Conservation (phyloP, 2,113 vertebrate species). For the Grus americana region DNA sequence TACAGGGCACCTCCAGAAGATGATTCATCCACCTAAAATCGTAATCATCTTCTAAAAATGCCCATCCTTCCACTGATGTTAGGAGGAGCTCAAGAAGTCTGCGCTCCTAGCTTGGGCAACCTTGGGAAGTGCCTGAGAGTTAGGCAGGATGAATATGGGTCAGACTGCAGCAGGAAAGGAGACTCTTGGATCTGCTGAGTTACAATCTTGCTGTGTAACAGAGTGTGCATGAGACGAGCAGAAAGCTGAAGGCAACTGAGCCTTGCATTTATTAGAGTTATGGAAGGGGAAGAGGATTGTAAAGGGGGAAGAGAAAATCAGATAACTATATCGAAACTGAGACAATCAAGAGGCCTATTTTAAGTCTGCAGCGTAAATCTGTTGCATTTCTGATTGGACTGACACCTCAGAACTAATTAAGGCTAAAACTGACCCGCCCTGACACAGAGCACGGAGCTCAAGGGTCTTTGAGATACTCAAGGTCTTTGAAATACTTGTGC, state of each 20-base stretch:
- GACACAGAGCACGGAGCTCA: neutral
- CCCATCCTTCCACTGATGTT: neutral
- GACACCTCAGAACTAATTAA: neutral
- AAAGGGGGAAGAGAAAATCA: slow-evolving; percentile 57
- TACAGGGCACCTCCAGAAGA: neutral
- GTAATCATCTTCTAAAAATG: neutral
- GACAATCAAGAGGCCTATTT: neutral
- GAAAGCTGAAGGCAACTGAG: neutral
- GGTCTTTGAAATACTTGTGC: neutral
- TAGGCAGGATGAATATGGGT: neutral
- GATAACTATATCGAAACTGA: neutral
- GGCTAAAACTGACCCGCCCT: neutral
- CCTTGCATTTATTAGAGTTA: neutral
- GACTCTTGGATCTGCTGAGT: neutral
- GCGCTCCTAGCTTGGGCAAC: neutral
- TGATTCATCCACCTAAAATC: neutral
- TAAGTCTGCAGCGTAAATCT: neutral
- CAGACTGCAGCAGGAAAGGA: neutral
- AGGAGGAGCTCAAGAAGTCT: neutral
- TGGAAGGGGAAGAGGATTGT: slow-evolving; percentile 31
- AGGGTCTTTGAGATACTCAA: neutral
- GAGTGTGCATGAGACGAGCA: neutral
- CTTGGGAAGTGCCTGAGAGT: neutral
- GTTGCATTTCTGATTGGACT: neutral
- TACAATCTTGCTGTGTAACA: neutral